phyloP scores from a whole-genome alignment of 2,888 invertebrate species.

The Aporophyla nigra region DNA sequence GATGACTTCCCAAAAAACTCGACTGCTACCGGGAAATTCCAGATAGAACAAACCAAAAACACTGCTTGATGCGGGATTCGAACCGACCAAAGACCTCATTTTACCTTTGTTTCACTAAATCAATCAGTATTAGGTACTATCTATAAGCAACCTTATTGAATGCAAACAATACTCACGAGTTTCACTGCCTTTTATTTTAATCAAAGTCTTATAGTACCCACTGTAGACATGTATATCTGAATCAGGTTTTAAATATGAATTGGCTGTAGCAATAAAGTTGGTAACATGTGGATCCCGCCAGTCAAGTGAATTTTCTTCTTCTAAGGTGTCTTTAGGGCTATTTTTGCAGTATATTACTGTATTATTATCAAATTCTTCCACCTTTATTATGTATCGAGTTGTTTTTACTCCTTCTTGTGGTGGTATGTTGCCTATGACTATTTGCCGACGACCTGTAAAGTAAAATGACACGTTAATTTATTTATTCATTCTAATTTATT shows the following conservation, averaged over 20 bases:
- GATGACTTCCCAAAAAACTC: no score
- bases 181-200: not conserved
- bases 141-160: not conserved
- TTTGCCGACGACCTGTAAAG: not conserved
- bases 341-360: not conserved
- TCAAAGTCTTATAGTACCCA: no score
- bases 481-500: not conserved
- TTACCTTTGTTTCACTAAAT: no score
- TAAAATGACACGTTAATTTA: not conserved
- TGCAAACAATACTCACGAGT: constrained; percentile 21
- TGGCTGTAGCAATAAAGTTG: no score
- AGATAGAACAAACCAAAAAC: no score
- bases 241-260: not conserved
- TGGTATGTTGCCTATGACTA: not conserved
- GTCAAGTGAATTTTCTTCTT: no score
- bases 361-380: constrained; percentile 33
- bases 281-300: fast-evolving
- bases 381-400: not conserved
- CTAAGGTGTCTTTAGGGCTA: no score
- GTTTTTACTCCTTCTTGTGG: fast-evolving
- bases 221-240: no score
- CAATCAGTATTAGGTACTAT: not conserved
- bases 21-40: no score
- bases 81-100: no score
- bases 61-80: no score